A percentile compares a stretch with the other conserved stretches of the same genome.
These are phyloP conservation scores for Drosophila leontia DNA, from an alignment of 1,140 invertebrate genomes.

Conservation along the genomic window DNA sequence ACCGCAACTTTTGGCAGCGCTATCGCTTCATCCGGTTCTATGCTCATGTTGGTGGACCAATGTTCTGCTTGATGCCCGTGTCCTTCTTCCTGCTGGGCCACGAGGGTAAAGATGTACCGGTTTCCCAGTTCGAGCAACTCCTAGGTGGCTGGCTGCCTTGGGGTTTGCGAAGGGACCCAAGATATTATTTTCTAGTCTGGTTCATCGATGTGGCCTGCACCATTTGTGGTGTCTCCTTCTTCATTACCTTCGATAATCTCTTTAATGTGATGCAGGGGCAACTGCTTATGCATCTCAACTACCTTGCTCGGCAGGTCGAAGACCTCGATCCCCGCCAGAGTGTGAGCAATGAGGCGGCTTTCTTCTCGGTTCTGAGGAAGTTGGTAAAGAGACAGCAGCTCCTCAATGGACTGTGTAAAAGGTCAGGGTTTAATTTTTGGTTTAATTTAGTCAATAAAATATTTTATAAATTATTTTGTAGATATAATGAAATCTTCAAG, in stretches of 20 bases:
- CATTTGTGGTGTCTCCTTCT: constrained; percentile 33
- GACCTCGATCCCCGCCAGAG: constrained; percentile 25
- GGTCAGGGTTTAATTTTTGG: background rate
- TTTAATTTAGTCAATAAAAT: background rate
- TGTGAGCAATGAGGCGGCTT: background rate
- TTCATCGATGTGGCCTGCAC: constrained; percentile 18
- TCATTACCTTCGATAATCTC: constrained; percentile 45
- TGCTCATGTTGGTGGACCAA: background rate
- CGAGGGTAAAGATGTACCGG: constrained; percentile 16
- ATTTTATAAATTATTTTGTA: background rate
- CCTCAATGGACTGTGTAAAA: constrained; percentile 37
- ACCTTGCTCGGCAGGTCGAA: constrained; percentile 12
- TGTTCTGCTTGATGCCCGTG: constrained; percentile 21
- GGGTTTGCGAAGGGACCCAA: constrained; percentile 27
- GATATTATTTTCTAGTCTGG: constrained; percentile 36
- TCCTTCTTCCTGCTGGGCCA: constrained; percentile 28
- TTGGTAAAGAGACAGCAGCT: constrained; percentile 55
- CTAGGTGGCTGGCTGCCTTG: constrained; percentile 56
- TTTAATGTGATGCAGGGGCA: constrained; percentile 54
- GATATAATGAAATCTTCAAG: constrained; percentile 65
- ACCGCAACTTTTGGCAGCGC: constrained; percentile 8
- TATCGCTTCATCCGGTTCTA: constrained; percentile 17
- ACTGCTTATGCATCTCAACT: constrained; percentile 49
- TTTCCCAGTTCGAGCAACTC: constrained; percentile 41
- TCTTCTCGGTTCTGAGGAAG: constrained; percentile 13